Conservation (phyloP, 2,797 vertebrate genomes). For the Schizopygopsis malacanthus region DNA sequence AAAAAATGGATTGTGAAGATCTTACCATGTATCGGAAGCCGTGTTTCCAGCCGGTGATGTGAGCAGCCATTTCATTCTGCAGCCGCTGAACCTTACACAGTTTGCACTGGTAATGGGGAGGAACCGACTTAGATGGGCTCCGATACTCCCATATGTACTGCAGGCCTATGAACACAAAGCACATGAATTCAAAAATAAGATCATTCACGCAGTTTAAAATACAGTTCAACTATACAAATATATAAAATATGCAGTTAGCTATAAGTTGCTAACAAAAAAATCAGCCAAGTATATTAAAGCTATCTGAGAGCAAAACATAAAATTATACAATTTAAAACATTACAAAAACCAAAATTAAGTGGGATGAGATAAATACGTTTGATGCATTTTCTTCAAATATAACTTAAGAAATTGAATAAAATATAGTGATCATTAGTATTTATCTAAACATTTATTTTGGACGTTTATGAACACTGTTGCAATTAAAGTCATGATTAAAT, state of each 20-base stretch:
- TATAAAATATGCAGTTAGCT: neutral
- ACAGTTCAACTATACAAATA: too few relatives aligned
- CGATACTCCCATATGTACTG: constrained; percentile 84
- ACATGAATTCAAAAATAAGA: neutral
- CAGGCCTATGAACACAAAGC: constrained; percentile 71
- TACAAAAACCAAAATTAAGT: neutral
- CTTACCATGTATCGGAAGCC: constrained; percentile 78
- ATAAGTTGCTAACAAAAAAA: neutral
- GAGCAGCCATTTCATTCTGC: constrained; percentile 79
- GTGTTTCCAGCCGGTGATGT: constrained; percentile 82
- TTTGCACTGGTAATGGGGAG: constrained; percentile 83
- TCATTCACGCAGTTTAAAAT: neutral
- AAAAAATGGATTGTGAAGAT: neutral
- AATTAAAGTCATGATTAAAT: neutral
- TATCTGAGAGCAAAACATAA: neutral
- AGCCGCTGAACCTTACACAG: constrained; percentile 75
- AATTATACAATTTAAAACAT: neutral
- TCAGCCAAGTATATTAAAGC: neutral
- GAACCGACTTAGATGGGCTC: constrained; percentile 80
- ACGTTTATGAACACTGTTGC: neutral
- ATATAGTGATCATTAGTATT: neutral
- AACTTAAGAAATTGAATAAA: neutral
- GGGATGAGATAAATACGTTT: neutral
- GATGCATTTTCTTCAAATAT: neutral
- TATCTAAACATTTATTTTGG: neutral